A percentile compares a stretch with the other conserved stretches of the same genome.
Evolutionary conservation across 2,888 invertebrate genomes (phyloP).

Genomic region (Scotopteryx bipunctaria): DNA sequence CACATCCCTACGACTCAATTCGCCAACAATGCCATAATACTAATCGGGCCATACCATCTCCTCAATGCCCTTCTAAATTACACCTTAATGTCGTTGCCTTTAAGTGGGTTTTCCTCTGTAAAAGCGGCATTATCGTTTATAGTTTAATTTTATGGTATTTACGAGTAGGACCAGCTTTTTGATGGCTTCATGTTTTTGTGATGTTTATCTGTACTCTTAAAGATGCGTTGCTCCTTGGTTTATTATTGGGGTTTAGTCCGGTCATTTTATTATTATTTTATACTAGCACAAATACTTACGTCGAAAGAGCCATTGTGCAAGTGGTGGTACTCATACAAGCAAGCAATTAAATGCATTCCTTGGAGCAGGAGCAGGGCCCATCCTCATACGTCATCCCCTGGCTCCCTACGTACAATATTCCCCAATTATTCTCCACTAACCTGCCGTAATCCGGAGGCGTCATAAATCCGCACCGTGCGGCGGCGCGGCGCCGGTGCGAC

Average conservation of each 20-base stretch:
- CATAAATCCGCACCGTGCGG: conserved; percentile 21
- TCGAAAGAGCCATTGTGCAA: too few species aligned
- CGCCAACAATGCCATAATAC: conserved; percentile 31
- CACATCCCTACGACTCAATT: conserved; percentile 26
- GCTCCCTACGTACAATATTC: background rate
- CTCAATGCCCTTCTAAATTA: conserved; percentile 24
- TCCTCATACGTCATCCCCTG: background rate
- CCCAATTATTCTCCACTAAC: conserved; percentile 15
- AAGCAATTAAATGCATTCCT: too few species aligned
- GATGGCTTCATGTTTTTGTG: conserved; percentile 15
- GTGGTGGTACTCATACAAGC: too few species aligned
- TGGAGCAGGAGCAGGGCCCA: too few species aligned
- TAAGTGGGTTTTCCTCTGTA: conserved; percentile 23
- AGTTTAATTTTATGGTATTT: conserved; percentile 37
- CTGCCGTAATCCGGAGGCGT: conserved; percentile 13
- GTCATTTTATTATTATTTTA: background rate
- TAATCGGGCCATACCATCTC: conserved; percentile 30
- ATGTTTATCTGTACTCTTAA: conserved; percentile 8
- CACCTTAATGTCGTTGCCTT: conserved; percentile 22
- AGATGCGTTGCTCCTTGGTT: background rate
- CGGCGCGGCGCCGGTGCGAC: conserved; percentile 18
- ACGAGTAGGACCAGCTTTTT: conserved; percentile 19
- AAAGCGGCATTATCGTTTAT: conserved; percentile 27
- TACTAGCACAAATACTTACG: too few species aligned
- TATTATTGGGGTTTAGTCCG: background rate